A percentile compares a stretch with the other conserved stretches of the same genome.
These are phyloP conservation scores for Toxotes lorentzi DNA, from an alignment of 2,797 vertebrate species.

Conservation along the genomic window DNA sequence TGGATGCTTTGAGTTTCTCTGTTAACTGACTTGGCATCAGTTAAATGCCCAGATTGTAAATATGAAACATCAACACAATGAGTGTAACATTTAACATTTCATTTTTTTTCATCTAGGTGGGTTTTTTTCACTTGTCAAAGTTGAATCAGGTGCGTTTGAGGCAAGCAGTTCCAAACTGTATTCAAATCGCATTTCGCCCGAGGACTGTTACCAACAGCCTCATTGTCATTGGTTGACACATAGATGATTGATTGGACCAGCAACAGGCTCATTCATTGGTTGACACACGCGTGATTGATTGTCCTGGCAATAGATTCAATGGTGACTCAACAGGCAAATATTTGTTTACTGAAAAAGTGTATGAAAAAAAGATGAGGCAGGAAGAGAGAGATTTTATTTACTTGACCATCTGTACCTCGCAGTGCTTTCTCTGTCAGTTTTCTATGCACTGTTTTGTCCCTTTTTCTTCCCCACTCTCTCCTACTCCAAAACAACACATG, in stretches of 20 bases:
- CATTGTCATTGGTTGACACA: conserved; percentile 58
- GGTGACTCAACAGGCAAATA: conserved; percentile 58
- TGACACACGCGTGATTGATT: conserved; percentile 63
- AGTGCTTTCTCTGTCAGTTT: background rate
- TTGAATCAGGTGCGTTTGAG: conserved; percentile 15
- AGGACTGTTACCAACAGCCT: conserved; percentile 32
- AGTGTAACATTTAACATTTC: background rate
- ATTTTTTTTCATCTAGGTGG: background rate
- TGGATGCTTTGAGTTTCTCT: background rate
- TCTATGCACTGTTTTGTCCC: background rate
- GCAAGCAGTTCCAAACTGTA: conserved; percentile 26
- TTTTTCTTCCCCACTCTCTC: background rate
- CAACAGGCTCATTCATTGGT: conserved; percentile 56
- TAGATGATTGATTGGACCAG: conserved; percentile 64
- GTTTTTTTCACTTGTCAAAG: background rate
- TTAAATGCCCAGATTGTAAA: conserved; percentile 14
- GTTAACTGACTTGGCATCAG: background rate
- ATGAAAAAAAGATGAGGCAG: conserved; percentile 16
- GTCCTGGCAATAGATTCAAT: conserved; percentile 34
- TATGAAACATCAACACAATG: background rate
- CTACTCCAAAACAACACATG: conserved; percentile 13
- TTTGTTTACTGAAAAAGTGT: conserved; percentile 50
- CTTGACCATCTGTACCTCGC: background rate
- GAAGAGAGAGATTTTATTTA: background rate
- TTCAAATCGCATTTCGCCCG: conserved; percentile 35